A percentile compares a stretch with the other conserved stretches of the same genome.
These are phyloP conservation scores for Cantharis lateralis DNA, from an alignment of 2,888 invertebrate genomes.

Conservation along the genomic window DNA sequence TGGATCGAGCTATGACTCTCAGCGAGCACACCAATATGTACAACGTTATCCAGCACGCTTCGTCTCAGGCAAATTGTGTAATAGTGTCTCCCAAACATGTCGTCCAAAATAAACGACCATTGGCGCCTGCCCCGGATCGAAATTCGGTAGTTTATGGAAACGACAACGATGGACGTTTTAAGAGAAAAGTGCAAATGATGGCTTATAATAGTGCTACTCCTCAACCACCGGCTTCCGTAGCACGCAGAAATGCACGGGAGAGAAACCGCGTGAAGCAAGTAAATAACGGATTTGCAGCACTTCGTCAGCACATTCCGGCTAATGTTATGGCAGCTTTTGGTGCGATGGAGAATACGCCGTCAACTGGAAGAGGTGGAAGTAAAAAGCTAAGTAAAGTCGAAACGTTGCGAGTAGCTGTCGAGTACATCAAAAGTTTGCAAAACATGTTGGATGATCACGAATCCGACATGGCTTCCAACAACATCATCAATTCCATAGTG, in stretches of 20 bases:
- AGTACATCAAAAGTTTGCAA: constrained; percentile 85
- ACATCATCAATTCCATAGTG: constrained; percentile 42
- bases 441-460: constrained; percentile 77
- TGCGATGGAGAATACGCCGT: constrained; percentile 46
- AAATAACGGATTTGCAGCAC: constrained; percentile 90
- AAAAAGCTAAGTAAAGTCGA: constrained; percentile 89
- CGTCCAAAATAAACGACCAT: constrained; percentile 60
- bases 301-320: constrained; percentile 86
- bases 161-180: constrained; percentile 67
- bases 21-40: constrained; percentile 56
- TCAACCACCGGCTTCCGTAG: constrained; percentile 83
- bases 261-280: constrained; percentile 94
- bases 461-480: constrained; percentile 48
- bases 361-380: constrained; percentile 68
- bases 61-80: constrained; percentile 61
- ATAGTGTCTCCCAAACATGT: constrained; percentile 63
- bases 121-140: constrained; percentile 66
- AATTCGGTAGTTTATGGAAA: constrained; percentile 54
- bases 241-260: constrained; percentile 89
- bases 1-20: constrained; percentile 53
- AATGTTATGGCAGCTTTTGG: constrained; percentile 70
- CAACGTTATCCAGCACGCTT: constrained; percentile 54
- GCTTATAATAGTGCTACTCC: constrained; percentile 64
- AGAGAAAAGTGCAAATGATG: constrained; percentile 78
- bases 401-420: constrained; percentile 85